Evolutionary conservation across 2,797 vertebrate genomes (phyloP), one percentile per base, ranked within the genome.

Genomic region (Labroides dimidiatus): DNA sequence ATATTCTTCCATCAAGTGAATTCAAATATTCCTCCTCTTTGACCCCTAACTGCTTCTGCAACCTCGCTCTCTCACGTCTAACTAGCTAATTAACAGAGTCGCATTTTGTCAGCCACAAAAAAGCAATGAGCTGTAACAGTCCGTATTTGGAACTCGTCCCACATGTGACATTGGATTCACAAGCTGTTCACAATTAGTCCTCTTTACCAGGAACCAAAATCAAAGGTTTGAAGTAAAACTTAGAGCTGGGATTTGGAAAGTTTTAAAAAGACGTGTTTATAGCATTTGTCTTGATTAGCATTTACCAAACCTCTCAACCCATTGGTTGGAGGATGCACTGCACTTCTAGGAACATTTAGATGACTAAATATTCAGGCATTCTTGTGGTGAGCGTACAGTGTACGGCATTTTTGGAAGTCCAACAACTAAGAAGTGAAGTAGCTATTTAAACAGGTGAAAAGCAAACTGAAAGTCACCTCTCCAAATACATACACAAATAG

Each of bases 41-140:
- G 6, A 20, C 14, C 2, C 3, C 7, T 15, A 27, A 61, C 21
- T 51, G 11, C 39, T 3, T 27, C 5, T 3, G 54, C 4, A 36
- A 69, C 36, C 10, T 51, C 48, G n/a, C n/a, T 52, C 33, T 44
- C 13, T 65, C 16, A n/a, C 20, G 17, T 69, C 16, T 53, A 16
- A 62, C 48, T 10, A 27, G 33, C 24, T 27, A 57, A 65, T 50
- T 55, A 65, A 61, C 44, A 65, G 37, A 45, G 1, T 33, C 48
- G 16, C 21, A 49, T 16, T 47, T 30, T 16, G 17, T 37, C 41
- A 30, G 13, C 33, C 30, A 47, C 2, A 55, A 49, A 68, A n/a
- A 72, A 10, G 11, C 23, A 56, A 13, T 36, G 45, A 59, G 4
- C 11, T 13, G 3, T 6, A 50, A 44, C 19, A 20, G 33, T 13